Evolutionary conservation across 2,888 invertebrate genomes (phyloP), one percentile per base, ranked within the genome.

Genomic region (Netelia melanura): DNA sequence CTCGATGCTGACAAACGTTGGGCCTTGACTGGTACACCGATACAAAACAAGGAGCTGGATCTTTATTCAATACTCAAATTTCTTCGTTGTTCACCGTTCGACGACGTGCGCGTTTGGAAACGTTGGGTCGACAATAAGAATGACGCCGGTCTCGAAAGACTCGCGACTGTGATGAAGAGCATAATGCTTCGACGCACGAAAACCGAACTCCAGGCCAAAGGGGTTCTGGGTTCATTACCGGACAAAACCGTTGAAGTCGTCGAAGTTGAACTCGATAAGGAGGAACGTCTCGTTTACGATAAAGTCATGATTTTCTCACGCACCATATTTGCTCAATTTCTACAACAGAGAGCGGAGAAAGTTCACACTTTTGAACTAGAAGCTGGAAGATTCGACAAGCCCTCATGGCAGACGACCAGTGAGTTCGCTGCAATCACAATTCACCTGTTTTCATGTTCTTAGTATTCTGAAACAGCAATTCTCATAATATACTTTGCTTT

Each of bases 141-240:
- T 87, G 94, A 96, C 52, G 97, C 97, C 62, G 98, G 98, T 0
- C 96, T 96, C 87, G 96, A 97, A 90, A 95, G 99, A 1, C 94
- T 99, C n/a, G 96, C 97, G 91, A 97, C 97, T 0, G 95, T 99
- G 0, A 97, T 98, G 94, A 97, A 98, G 81, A 96, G 97, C 5
- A 91, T 99, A 0, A 96, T 99, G 95, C 94, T 99, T 84, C 95
- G 99, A 0, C 95, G 99, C 62, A 98, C 98, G 0, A 99, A 99
- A 93, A 94, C 94, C 10, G 97, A 98, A 92, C 94, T 97, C 9
- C 96, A 96, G 89, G 94, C 94, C 67, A 94, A 94, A 10, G 97
- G 97, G 0, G 94, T 94, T 75, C 94, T 97, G 6, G 92, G 94
- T 14, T 94, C 94, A 80, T 94, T 98, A 81, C 97, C 98, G 0